Evolutionary conservation across 2,797 vertebrate species (phyloP).

Genomic region (Hozukius guyotensis): DNA sequence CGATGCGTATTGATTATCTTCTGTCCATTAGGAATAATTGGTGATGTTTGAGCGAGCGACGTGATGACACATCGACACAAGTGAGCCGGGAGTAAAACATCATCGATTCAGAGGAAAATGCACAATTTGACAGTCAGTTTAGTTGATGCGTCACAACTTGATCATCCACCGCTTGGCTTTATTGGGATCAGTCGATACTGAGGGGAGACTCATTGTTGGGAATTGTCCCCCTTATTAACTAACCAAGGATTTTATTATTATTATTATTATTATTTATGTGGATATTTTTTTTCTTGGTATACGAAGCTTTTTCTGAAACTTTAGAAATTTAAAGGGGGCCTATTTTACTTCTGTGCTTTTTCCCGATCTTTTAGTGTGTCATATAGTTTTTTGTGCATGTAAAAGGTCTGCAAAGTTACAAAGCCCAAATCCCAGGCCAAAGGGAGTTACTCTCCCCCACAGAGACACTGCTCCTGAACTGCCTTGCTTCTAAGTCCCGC

Average conservation of each 20-base stretch:
- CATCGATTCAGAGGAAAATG: slow-evolving; percentile 37
- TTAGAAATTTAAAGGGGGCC: too few species aligned
- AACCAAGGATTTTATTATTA: neutral
- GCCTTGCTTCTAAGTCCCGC: too few species aligned
- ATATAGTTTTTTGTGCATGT: too few species aligned
- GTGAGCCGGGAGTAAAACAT: slow-evolving; percentile 32
- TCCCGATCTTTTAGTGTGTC: too few species aligned
- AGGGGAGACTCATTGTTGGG: neutral
- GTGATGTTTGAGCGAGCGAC: slow-evolving; percentile 47
- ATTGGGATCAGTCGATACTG: neutral
- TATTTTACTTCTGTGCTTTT: too few species aligned
- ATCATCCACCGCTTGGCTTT: slow-evolving; percentile 18
- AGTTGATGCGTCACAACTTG: slow-evolving; percentile 30
- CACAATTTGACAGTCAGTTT: slow-evolving; percentile 32
- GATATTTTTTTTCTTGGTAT: neutral
- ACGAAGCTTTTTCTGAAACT: neutral
- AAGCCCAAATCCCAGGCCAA: too few species aligned
- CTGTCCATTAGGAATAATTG: slow-evolving; percentile 67
- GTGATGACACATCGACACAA: slow-evolving; percentile 46
- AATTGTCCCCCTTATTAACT: neutral
- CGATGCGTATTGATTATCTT: slow-evolving; percentile 64
- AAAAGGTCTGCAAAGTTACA: too few species aligned
- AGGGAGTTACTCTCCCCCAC: too few species aligned
- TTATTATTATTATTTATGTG: neutral
- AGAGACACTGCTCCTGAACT: too few species aligned